phyloP scores from a whole-genome alignment of 2,797 vertebrate species.

The Danionella dracula region DNA sequence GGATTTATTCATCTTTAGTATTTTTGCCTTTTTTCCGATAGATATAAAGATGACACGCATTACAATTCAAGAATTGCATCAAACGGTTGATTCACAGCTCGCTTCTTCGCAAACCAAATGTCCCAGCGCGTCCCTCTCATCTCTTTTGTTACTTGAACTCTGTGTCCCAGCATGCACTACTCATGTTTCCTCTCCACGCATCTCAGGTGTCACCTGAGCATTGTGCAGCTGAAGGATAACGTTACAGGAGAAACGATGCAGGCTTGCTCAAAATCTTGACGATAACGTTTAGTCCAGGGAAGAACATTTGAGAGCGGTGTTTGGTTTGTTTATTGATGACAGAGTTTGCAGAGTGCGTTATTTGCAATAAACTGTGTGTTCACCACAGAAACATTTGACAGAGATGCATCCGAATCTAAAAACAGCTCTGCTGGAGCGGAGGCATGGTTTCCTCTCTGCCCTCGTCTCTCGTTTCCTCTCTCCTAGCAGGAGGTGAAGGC shows the following conservation, averaged over 20 bases:
- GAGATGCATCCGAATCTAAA: not conserved
- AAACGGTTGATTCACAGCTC: too few species aligned
- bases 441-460: slow-evolving; percentile 5
- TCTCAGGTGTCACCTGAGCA: not conserved
- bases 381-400: not conserved
- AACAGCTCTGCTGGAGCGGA: not conserved
- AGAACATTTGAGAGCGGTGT: too few species aligned
- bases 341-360: too few species aligned
- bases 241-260: not conserved
- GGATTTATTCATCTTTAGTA: too few species aligned
- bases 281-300: too few species aligned
- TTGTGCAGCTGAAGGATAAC: not conserved
- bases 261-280: too few species aligned
- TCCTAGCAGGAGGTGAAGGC: not conserved
- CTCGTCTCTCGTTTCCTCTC: not conserved
- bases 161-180: slow-evolving; percentile 5
- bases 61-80: too few species aligned
- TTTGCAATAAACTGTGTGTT: too few species aligned
- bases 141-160: slow-evolving; percentile 5
- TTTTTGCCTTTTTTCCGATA: too few species aligned
- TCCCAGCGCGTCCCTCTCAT: not conserved
- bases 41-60: too few species aligned
- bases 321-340: too few species aligned
- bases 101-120: too few species aligned
- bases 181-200: not conserved